Base-by-base conservation (phyloP, 2,797 vertebrate genomes). In the Chelmon rostratus region DNA sequence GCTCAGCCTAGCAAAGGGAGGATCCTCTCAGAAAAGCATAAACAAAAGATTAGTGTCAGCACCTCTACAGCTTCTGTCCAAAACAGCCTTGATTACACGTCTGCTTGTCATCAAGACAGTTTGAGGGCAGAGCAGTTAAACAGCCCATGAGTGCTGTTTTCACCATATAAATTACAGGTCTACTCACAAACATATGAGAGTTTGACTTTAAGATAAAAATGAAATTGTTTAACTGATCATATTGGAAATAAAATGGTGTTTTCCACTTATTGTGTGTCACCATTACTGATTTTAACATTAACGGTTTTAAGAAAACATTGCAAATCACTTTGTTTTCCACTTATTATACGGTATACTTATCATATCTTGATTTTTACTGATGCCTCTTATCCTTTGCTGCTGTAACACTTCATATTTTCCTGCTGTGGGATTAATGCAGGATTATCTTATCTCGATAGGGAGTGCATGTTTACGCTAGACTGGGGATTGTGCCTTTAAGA, bases 31-130 rank as follows among this genome's bases (percentile, higher is more conserved):
- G 21, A 33, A 54, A 67, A 50, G 1, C 35, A 38, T 56, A 56
- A 62, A 67, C 25, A 61, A 52, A 52, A 37, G 42, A 52, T 50
- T 46, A 25, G 42, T 33, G 25, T 44, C 37, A 40, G 25, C 59
- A 66, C 33, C 31, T 59, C 35, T 56, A 25, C n/a, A 40, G 53
- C 50, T 47, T 57, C 46, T 16, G 7, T 56, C 33, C 31, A 35
- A 31, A 52, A 46, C 49, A 15, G 46, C 25, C 40, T 38, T 63
- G 7, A 53, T 49, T 54, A 19, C n/a, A 53, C 54, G 35, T 53
- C 19, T 53, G 28, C 2, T 58, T 75, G 64, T 76, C 47, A 23
- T 72, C 37, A 31, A 23, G 46, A 44, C 19, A 57, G 33, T 75
- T 44, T 68, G 7, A 58, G 16, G 23, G 53, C 12, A 50, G 12